Base-by-base conservation (phyloP, 2,797 vertebrate genomes). In the Hypotaenidia philippensis region DNA sequence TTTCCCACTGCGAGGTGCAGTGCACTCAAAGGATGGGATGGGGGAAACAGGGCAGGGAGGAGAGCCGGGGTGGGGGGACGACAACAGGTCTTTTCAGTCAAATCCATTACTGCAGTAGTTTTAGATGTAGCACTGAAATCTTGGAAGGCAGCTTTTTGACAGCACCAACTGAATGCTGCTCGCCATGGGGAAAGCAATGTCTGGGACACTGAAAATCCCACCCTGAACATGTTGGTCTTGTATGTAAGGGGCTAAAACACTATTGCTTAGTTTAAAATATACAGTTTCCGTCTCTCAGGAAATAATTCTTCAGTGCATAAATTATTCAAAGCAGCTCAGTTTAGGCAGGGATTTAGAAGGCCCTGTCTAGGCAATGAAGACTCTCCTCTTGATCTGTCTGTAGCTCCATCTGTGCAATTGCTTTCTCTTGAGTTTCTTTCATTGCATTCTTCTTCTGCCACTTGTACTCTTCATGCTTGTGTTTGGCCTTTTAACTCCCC, bases 1-100 rank as follows among this genome's bases (percentile, higher is more conserved):
- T 13, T 86, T 69, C 55, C 55, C 87, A 13, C 17, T 0, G 0
- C 0, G 1, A 81, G 17, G 19, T 47, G 31, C 69, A 25, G 21
- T 3, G n/a, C 23, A 10, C 34, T 71, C 13, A 34, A 45, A 72
- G 21, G 69, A 57, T 57, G 38, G 53, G 45, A 50, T 14, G 31
- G 38, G 36, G 6, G 26, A 88, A 81, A 49, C 21, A 34, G 36
- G 10, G 16, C 31, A 80, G 56, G 36, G 38, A 68, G 23, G 23
- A 87, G 68, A 75, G 5, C 18, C 18, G 41, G 41, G 14, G 12
- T 19, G 18, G 41, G 41, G 8, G 12, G 10, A 71, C 5, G 12
- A 9, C 17, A 13, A 2, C 17, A 40, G 10, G 4, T 31, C 69
- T 47, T 36, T 52, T 13, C 19, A 56, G 22, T 32, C 13, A 83